These are phyloP conservation scores for Agapornis roseicollis DNA, from an alignment of 2,113 vertebrate genomes.

Conservation along the genomic window DNA sequence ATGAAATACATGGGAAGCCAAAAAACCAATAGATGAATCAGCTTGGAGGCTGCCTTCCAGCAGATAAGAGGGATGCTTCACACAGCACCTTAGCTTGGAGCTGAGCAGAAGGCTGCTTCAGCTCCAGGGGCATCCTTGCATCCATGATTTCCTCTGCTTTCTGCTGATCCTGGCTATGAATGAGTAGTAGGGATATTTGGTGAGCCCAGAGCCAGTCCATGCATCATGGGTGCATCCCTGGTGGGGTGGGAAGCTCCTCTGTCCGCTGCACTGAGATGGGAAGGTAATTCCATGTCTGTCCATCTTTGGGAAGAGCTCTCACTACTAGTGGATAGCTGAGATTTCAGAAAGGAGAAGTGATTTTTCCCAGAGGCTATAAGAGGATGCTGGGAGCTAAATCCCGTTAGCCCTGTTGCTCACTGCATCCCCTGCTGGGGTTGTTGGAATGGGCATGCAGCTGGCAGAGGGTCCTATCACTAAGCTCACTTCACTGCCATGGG, in stretches of 20 bases:
- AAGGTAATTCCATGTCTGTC: neutral
- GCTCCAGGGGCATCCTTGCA: neutral
- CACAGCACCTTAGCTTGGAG: neutral
- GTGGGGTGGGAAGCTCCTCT: neutral
- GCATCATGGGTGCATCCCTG: accelerated
- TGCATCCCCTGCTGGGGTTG: accelerated
- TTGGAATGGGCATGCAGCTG: accelerated
- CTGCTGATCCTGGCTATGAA: neutral
- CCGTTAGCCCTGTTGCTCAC: neutral
- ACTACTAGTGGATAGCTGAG: neutral
- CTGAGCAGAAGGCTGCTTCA: neutral
- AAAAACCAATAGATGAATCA: neutral
- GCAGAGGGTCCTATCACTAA: too few relatives aligned
- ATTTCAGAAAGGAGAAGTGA: neutral
- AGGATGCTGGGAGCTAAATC: neutral
- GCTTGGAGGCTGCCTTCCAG: neutral
- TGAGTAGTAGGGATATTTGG: neutral
- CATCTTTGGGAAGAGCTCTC: neutral
- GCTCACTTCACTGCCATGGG: neutral
- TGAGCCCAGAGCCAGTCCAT: neutral
- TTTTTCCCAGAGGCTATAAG: neutral
- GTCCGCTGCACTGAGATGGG: neutral
- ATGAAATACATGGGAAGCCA: neutral
- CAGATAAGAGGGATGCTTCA: neutral
- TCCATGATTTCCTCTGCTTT: neutral